These are phyloP conservation scores for Eupithecia inturbata DNA, from an alignment of 2,888 invertebrate species.

Conservation along the genomic window DNA sequence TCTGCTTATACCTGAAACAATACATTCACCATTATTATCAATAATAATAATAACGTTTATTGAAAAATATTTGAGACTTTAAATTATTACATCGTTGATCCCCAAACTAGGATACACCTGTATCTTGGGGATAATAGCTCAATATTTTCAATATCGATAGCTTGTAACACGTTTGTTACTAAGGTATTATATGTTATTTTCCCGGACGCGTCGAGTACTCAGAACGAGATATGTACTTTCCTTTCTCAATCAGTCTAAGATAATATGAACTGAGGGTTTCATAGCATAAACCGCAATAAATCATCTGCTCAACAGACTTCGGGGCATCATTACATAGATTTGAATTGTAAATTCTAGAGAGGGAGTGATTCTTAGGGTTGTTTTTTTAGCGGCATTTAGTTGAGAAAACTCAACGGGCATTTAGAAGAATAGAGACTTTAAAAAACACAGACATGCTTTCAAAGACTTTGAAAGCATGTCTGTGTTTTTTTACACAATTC, in stretches of 20 bases:
- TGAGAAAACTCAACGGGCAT: not conserved
- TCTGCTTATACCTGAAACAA: slow-evolving; percentile 59
- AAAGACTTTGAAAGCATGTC: too few species aligned
- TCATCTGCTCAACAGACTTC: slow-evolving; percentile 28
- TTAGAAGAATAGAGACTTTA: not conserved
- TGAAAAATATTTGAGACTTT: too few species aligned
- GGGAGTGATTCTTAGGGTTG: not conserved
- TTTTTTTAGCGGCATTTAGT: not conserved
- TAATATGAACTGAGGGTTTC: slow-evolving; percentile 19
- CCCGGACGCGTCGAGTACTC: slow-evolving; percentile 1
- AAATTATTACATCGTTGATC: too few species aligned
- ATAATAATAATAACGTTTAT: too few species aligned
- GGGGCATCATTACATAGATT: slow-evolving; percentile 48
- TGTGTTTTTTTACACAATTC: too few species aligned
- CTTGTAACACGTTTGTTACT: not conserved
- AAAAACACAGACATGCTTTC: not conserved
- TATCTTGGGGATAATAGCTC: too few species aligned
- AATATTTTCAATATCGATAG: not conserved
- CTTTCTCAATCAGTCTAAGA: slow-evolving; percentile 13
- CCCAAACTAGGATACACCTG: too few species aligned
- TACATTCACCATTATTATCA: not conserved
- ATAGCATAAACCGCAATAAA: slow-evolving; percentile 38
- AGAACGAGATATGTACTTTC: slow-evolving; percentile 8
- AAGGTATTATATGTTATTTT: not conserved
- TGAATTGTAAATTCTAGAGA: slow-evolving; percentile 50